phyloP scores from a whole-genome alignment of 2,797 vertebrate species.

The Erethizon dorsatum region DNA sequence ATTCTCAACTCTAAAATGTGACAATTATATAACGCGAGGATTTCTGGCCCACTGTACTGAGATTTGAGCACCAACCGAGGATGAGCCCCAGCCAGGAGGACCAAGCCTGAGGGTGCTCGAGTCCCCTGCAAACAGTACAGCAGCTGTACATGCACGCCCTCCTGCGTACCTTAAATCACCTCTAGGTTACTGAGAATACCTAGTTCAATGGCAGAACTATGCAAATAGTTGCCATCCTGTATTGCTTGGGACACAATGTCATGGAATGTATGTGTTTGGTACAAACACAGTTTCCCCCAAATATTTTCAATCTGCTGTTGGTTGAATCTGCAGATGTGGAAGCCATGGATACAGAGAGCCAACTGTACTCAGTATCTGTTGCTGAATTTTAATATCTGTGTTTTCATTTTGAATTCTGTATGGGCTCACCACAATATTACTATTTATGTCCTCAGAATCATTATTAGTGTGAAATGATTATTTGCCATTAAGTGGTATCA shows the following conservation, averaged over 20 bases:
- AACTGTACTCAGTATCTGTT: background rate
- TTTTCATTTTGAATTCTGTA: background rate
- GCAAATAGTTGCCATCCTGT: background rate
- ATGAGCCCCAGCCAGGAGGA: background rate
- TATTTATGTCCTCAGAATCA: background rate
- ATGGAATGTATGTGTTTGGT: background rate
- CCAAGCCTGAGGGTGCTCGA: fast-evolving
- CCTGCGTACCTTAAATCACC: background rate
- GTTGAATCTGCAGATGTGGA: fast-evolving
- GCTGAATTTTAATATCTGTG: background rate
- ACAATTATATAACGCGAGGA: background rate
- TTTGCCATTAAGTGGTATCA: constrained; percentile 28
- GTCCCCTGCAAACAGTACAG: background rate
- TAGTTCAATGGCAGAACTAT: background rate
- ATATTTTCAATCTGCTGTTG: background rate
- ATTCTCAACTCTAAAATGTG: background rate
- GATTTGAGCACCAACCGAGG: background rate
- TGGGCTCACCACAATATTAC: constrained; percentile 18
- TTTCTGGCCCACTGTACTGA: background rate
- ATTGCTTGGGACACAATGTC: background rate
- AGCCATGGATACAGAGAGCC: background rate
- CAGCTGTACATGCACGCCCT: background rate
- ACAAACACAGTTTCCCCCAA: background rate
- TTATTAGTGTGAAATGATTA: background rate
- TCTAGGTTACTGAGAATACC: background rate